phyloP scores from a whole-genome alignment of 2,888 invertebrate species.

The Caenorhabditis macrosperma region DNA sequence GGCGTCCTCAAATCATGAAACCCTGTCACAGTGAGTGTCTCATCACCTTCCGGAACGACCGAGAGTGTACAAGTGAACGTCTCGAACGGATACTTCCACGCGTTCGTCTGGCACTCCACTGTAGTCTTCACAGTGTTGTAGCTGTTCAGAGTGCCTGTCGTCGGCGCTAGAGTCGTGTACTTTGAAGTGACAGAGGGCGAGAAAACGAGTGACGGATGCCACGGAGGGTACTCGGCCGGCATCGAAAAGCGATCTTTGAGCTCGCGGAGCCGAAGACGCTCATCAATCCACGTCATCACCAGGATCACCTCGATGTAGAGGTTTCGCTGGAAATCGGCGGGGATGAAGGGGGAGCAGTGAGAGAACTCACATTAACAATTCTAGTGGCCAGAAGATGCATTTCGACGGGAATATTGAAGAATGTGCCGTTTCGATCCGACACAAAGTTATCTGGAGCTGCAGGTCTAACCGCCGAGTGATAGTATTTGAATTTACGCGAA shows the following conservation, averaged over 20 bases:
- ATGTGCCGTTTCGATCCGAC: slow-evolving; percentile 66
- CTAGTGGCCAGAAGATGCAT: slow-evolving; percentile 58
- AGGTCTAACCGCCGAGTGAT: slow-evolving; percentile 74
- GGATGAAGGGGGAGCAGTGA: too few relatives aligned
- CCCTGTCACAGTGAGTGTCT: slow-evolving; percentile 64
- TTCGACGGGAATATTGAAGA: slow-evolving; percentile 65
- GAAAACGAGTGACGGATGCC: slow-evolving; percentile 60
- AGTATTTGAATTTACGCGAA: slow-evolving; percentile 77
- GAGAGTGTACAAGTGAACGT: slow-evolving; percentile 64
- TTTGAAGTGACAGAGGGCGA: slow-evolving; percentile 47
- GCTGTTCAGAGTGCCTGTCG: slow-evolving; percentile 39
- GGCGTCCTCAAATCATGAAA: slow-evolving; percentile 68
- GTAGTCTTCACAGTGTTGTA: slow-evolving; percentile 46
- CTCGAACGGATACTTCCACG: slow-evolving; percentile 78
- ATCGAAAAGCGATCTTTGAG: slow-evolving; percentile 73
- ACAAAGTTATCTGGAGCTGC: slow-evolving; percentile 68
- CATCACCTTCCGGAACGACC: slow-evolving; percentile 59
- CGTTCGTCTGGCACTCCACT: slow-evolving; percentile 65
- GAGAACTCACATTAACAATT: slow-evolving; percentile 57
- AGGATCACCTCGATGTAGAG: slow-evolving; percentile 70
- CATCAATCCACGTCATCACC: slow-evolving; percentile 73
- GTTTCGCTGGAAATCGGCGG: slow-evolving; percentile 62
- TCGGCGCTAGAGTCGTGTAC: slow-evolving; percentile 45
- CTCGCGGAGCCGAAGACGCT: slow-evolving; percentile 76
- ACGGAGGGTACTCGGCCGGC: slow-evolving; percentile 61